Evolutionary conservation across 2,888 invertebrate genomes (phyloP).

Genomic region (Ormia ochracea): DNA sequence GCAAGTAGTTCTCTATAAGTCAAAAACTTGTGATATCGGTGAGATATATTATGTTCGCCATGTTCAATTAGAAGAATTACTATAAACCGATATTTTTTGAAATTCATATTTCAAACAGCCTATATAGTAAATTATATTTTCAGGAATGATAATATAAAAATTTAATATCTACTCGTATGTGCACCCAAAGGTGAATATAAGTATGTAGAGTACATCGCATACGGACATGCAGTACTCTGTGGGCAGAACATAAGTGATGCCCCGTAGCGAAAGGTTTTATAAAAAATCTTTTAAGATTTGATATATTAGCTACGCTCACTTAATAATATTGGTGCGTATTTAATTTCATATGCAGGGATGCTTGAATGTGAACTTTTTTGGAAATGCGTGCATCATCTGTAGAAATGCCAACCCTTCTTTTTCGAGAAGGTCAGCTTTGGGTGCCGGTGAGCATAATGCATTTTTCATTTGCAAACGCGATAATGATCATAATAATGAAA

Average conservation of each 20-base stretch:
- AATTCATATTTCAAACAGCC: too few species aligned
- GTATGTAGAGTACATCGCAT: not conserved
- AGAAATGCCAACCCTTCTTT: constrained; percentile 42
- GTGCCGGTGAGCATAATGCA: not conserved
- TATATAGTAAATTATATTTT: too few species aligned
- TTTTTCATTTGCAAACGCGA: not conserved
- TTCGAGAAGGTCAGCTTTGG: not conserved
- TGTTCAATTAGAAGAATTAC: too few species aligned
- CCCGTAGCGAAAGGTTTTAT: constrained; percentile 75
- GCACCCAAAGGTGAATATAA: not conserved
- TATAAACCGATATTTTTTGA: too few species aligned
- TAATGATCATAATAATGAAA: constrained; percentile 45
- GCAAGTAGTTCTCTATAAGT: too few species aligned
- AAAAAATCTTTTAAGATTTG: constrained; percentile 35
- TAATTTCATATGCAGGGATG: constrained; percentile 2
- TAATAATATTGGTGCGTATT: constrained; percentile 12
- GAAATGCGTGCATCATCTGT: not conserved
- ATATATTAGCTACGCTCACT: constrained; percentile 48
- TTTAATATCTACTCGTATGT: too few species aligned
- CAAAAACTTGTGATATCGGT: too few species aligned
- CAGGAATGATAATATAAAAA: too few species aligned
- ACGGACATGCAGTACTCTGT: constrained; percentile 61
- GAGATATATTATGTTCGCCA: too few species aligned
- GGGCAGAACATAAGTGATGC: constrained; percentile 74
- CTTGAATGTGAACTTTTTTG: not conserved